phyloP scores from a whole-genome alignment of 1,140 invertebrate genomes.

The Psilanteris sp. region DNA sequence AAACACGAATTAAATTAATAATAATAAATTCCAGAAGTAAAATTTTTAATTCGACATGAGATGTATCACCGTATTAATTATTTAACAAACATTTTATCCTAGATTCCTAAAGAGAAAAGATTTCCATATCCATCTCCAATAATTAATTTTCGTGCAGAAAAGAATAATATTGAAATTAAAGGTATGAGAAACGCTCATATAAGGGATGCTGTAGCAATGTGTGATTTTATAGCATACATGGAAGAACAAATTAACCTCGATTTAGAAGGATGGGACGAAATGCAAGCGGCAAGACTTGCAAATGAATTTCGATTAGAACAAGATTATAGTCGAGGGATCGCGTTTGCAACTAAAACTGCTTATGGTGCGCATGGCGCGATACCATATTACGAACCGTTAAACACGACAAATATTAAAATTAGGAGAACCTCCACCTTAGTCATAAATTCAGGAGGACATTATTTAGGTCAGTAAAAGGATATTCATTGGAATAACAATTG shows the following conservation, averaged over 20 bases:
- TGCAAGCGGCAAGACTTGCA: conserved; percentile 84
- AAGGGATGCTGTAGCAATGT: conserved; percentile 92
- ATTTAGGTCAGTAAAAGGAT: conserved; percentile 80
- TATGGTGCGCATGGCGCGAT: conserved; percentile 93
- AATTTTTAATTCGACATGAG: no score
- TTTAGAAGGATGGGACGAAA: conserved; percentile 83
- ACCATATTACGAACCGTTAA: conserved; percentile 92
- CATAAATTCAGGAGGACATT: conserved; percentile 88
- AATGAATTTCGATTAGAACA: conserved; percentile 86
- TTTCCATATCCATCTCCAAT: conserved; percentile 86
- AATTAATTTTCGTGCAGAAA: conserved; percentile 89
- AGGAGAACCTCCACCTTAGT: conserved; percentile 84
- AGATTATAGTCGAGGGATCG: conserved; percentile 84
- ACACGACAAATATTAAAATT: conserved; percentile 86
- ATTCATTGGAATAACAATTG: background rate
- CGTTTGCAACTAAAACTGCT: conserved; percentile 93
- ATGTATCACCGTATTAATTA: no score
- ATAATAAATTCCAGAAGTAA: no score
- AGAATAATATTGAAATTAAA: conserved; percentile 90
- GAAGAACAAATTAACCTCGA: conserved; percentile 82
- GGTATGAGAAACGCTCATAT: conserved; percentile 94
- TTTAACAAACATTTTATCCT: background rate
- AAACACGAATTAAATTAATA: no score
- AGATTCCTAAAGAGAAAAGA: conserved; percentile 81
- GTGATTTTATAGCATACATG: conserved; percentile 93